A percentile compares a stretch with the other conserved stretches of the same genome.
Evolutionary conservation across 2,888 invertebrate species (phyloP).

Genomic region (Trachelus tabidus): DNA sequence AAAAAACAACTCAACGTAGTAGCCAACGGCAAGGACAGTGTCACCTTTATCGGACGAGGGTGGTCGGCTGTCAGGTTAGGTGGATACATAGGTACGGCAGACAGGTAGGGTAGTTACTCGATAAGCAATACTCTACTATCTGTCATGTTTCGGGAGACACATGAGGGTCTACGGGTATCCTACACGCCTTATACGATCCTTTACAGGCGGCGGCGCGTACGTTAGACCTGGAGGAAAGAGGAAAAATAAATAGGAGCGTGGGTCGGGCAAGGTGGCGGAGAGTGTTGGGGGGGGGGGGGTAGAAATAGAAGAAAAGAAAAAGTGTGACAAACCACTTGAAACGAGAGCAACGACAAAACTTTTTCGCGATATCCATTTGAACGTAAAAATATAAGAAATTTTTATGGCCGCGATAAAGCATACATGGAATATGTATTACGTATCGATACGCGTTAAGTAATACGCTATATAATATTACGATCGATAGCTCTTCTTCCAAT

Average conservation of each 20-base stretch:
- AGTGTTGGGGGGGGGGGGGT: not conserved
- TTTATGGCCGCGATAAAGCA: not conserved
- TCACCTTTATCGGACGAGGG: not conserved
- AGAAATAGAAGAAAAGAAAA: constrained; percentile 13
- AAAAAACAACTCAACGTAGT: not conserved
- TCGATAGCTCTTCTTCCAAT: not conserved
- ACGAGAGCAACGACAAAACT: not conserved
- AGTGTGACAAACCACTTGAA: not conserved
- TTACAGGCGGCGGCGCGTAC: not conserved
- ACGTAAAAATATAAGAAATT: not conserved
- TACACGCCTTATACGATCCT: not conserved
- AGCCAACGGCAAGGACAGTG: not conserved
- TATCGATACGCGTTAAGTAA: not conserved
- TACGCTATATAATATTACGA: no score
- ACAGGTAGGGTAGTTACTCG: not conserved
- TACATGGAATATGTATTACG: not conserved
- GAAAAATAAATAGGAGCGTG: not conserved
- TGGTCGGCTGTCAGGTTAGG: not conserved
- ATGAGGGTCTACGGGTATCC: not conserved
- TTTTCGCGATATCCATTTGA: not conserved
- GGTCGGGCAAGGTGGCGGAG: not conserved
- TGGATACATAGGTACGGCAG: not conserved
- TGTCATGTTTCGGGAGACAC: not conserved
- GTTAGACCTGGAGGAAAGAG: not conserved
- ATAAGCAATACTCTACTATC: not conserved